Conservation (phyloP, 2,797 vertebrate genomes). For the Chiloscyllium punctatum region DNA sequence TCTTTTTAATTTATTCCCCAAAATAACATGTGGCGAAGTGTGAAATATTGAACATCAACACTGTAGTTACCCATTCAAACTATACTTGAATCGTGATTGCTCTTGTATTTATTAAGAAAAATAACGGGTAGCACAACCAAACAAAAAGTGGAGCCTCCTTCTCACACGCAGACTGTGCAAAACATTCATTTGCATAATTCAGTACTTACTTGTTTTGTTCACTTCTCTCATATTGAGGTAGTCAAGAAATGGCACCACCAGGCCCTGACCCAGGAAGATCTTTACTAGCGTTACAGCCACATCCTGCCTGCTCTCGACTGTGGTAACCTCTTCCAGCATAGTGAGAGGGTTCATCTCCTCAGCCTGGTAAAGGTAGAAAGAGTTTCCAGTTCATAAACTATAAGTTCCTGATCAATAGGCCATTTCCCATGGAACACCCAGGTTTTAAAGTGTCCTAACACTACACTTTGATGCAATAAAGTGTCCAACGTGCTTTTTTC, state of each 20-base stretch:
- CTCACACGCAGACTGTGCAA: neutral
- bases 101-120: neutral
- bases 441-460: neutral
- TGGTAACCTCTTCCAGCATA: conserved; percentile 78
- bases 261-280: conserved; percentile 78
- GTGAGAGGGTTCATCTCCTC: conserved; percentile 64
- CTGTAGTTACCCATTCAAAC: neutral
- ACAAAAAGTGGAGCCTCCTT: neutral
- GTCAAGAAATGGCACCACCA: conserved; percentile 78
- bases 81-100: neutral
- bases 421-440: neutral
- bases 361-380: conserved; percentile 53
- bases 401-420: neutral
- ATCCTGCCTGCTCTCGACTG: conserved; percentile 76
- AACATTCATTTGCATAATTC: neutral
- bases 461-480: neutral
- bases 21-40: neutral
- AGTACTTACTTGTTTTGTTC: conserved; percentile 75
- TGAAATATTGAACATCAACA: neutral
- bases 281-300: conserved; percentile 84
- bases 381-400: neutral
- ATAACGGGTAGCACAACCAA: neutral
- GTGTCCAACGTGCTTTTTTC: neutral
- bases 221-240: conserved; percentile 75
- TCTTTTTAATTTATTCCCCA: neutral